These are phyloP conservation scores for Callaeas wilsoni DNA, from an alignment of 2,113 vertebrate species.

Conservation along the genomic window DNA sequence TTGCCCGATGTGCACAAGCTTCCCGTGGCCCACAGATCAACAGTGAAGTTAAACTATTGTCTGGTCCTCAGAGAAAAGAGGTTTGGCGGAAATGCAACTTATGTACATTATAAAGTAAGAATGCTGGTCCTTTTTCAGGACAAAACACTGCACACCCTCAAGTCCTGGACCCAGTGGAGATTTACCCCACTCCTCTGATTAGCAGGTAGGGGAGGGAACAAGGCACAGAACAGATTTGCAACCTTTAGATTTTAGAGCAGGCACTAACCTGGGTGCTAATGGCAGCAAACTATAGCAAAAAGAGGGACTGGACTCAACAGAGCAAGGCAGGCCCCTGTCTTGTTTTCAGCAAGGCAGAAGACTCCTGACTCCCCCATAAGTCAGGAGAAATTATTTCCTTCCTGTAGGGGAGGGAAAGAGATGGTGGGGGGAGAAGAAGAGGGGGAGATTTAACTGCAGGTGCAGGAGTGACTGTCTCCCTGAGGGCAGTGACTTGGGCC, in stretches of 20 bases:
- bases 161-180: background rate
- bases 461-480: background rate
- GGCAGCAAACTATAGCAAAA: background rate
- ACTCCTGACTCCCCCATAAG: background rate
- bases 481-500: background rate
- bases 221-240: background rate
- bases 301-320: background rate
- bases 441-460: background rate
- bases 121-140: background rate
- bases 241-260: background rate
- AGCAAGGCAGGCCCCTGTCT: background rate
- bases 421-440: background rate
- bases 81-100: background rate
- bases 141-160: background rate
- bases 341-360: background rate
- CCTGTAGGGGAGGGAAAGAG: background rate
- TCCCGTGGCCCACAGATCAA: background rate
- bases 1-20: fast-evolving
- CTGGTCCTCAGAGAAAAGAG: background rate
- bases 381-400: background rate
- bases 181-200: background rate
- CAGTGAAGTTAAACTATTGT: background rate
- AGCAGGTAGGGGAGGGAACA: background rate
- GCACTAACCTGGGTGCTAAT: background rate
- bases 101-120: background rate